phyloP scores from a whole-genome alignment of 2,113 vertebrate species.

The Micronycteris hirsuta region DNA sequence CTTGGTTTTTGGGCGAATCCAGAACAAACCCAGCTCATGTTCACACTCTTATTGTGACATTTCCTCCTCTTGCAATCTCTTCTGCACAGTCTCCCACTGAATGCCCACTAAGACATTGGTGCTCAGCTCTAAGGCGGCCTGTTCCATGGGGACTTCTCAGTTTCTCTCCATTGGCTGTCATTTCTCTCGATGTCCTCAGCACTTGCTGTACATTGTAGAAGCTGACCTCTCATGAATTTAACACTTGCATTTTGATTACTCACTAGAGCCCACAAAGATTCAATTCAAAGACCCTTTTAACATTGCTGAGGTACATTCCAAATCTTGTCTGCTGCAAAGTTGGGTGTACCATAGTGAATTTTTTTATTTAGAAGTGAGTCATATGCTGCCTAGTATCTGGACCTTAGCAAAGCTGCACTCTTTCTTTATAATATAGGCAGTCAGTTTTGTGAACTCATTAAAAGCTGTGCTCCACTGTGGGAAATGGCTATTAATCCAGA shows the following conservation, averaged over 20 bases:
- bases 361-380: background rate
- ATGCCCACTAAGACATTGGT: rapidly evolving
- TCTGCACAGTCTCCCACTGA: background rate
- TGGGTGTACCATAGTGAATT: background rate
- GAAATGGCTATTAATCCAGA: conserved; percentile 48
- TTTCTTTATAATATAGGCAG: conserved; percentile 15
- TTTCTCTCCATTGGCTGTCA: background rate
- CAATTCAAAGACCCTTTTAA: background rate
- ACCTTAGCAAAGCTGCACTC: background rate
- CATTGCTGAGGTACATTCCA: background rate
- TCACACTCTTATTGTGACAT: background rate
- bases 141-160: background rate
- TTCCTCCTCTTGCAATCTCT: background rate
- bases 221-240: background rate
- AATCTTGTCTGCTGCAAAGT: background rate
- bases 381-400: background rate
- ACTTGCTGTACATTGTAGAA: background rate
- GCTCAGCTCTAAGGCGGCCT: background rate
- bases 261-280: background rate
- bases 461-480: background rate
- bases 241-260: conserved; percentile 32
- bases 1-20: background rate
- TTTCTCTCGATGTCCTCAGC: background rate
- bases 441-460: conserved; percentile 39
- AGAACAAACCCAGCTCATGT: background rate